Percentiles rank a stretch among this genome's conserved stretches.
Conservation (phyloP, 1,140 invertebrate species). For the Teleopsis dalmanni region DNA sequence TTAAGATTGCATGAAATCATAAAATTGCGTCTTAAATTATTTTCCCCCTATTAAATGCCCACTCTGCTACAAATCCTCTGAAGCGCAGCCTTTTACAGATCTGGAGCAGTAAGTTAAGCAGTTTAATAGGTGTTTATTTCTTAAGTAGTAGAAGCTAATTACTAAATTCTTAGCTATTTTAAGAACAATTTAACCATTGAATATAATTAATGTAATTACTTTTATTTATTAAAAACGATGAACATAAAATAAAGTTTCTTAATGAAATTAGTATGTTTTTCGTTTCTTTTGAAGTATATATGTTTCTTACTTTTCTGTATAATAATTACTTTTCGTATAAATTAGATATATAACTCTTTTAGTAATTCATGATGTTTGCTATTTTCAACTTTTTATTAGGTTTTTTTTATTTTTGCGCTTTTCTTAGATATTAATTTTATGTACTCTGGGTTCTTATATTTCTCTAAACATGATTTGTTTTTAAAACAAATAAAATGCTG, state of each 20-base stretch:
- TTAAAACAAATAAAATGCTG: not conserved
- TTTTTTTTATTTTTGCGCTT: slow-evolving; percentile 11
- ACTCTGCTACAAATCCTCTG: too few relatives aligned
- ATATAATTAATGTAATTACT: slow-evolving; percentile 7
- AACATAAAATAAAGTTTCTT: slow-evolving; percentile 8
- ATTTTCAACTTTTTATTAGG: not conserved
- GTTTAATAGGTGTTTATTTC: too few relatives aligned
- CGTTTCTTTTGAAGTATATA: slow-evolving; percentile 6
- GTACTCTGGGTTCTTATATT: slow-evolving; percentile 17
- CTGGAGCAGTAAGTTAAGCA: too few relatives aligned
- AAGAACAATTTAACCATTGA: slow-evolving; percentile 6
- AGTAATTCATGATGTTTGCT: slow-evolving; percentile 6
- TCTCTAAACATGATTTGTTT: slow-evolving; percentile 20
- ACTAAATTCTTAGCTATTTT: too few relatives aligned
- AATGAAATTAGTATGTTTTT: slow-evolving; percentile 8
- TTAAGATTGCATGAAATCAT: too few relatives aligned
- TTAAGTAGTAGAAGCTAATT: too few relatives aligned
- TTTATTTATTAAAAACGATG: slow-evolving; percentile 4
- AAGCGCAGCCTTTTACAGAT: too few relatives aligned
- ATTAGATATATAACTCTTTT: too few relatives aligned
- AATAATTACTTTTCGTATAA: not conserved
- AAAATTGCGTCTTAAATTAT: too few relatives aligned
- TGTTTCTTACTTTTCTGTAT: slow-evolving; percentile 3
- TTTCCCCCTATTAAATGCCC: too few relatives aligned
- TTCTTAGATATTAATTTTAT: slow-evolving; percentile 22